These are phyloP conservation scores for Onychorhynchus coronatus DNA, from an alignment of 2,113 vertebrate species.

Conservation along the genomic window DNA sequence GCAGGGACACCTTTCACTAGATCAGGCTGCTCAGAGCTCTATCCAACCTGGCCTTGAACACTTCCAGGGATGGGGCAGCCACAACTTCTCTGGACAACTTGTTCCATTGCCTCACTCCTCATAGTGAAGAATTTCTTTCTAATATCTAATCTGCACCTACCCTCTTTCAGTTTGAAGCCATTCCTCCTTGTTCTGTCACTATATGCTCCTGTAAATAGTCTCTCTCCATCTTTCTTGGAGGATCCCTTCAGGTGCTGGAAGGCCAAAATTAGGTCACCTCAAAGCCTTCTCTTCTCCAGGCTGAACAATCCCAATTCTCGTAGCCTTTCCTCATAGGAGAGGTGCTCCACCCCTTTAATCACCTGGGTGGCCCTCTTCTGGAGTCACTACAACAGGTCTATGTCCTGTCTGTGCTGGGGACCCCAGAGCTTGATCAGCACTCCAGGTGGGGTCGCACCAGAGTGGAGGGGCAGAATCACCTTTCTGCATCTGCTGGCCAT, in stretches of 20 bases:
- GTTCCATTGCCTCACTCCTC: not conserved
- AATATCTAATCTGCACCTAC: not conserved
- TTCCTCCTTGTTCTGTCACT: not conserved
- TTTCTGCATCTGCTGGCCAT: fast-evolving
- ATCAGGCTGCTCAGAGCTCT: not conserved
- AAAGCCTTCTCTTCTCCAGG: not conserved
- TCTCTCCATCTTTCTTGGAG: not conserved
- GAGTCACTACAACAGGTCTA: not conserved
- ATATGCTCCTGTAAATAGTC: not conserved
- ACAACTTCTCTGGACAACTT: not conserved
- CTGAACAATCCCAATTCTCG: not conserved
- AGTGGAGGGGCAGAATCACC: not conserved
- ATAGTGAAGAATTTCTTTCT: not conserved
- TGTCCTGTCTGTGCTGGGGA: not conserved
- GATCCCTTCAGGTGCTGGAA: not conserved
- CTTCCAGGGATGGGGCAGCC: not conserved
- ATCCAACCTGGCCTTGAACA: not conserved
- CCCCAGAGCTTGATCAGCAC: not conserved
- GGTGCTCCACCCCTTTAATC: not conserved
- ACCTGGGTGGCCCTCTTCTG: not conserved
- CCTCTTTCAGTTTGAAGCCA: not conserved
- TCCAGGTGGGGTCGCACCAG: not conserved
- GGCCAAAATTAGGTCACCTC: not conserved
- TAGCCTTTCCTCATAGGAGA: not conserved
- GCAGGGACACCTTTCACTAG: not conserved